Conservation (phyloP, 2,113 vertebrate genomes). For the Thunnus thynnus region DNA sequence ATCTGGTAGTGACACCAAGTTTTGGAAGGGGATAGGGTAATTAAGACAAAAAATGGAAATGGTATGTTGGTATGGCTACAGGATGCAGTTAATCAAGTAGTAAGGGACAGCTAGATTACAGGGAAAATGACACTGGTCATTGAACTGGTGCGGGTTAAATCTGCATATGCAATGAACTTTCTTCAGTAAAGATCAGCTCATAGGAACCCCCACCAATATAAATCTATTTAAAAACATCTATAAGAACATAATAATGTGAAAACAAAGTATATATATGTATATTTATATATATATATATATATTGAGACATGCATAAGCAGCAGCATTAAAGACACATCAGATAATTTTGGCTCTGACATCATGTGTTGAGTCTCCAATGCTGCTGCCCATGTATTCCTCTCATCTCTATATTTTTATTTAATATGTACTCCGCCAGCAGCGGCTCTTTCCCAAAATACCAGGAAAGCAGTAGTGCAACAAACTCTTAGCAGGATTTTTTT, state of each 20-base stretch:
- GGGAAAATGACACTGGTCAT: slow-evolving; percentile 32
- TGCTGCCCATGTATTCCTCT: slow-evolving; percentile 42
- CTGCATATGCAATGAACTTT: slow-evolving; percentile 70
- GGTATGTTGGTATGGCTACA: slow-evolving; percentile 52
- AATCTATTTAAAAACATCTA: slow-evolving; percentile 90
- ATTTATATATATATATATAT: slow-evolving; percentile 56
- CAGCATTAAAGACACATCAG: slow-evolving; percentile 59
- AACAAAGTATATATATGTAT: slow-evolving; percentile 78
- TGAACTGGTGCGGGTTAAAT: slow-evolving; percentile 52
- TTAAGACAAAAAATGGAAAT: slow-evolving; percentile 45
- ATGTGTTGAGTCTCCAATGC: slow-evolving; percentile 48
- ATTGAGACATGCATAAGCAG: slow-evolving; percentile 52
- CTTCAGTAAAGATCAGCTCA: slow-evolving; percentile 66
- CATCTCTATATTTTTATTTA: slow-evolving; percentile 66
- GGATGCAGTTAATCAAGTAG: slow-evolving; percentile 71
- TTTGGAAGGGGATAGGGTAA: neutral
- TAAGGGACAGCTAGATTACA: slow-evolving; percentile 40
- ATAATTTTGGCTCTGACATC: slow-evolving; percentile 61
- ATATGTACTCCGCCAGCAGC: slow-evolving; percentile 85
- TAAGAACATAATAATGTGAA: slow-evolving; percentile 88
- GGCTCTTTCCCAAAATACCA: slow-evolving; percentile 86
- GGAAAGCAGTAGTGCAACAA: slow-evolving; percentile 98
- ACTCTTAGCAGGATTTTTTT: slow-evolving; percentile 80
- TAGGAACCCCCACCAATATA: slow-evolving; percentile 69
- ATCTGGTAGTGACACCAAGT: slow-evolving; percentile 35